Percentiles rank a stretch among this genome's conserved stretches.
Conservation (phyloP, 2,888 invertebrate genomes). For the Xanthia icteritia region DNA sequence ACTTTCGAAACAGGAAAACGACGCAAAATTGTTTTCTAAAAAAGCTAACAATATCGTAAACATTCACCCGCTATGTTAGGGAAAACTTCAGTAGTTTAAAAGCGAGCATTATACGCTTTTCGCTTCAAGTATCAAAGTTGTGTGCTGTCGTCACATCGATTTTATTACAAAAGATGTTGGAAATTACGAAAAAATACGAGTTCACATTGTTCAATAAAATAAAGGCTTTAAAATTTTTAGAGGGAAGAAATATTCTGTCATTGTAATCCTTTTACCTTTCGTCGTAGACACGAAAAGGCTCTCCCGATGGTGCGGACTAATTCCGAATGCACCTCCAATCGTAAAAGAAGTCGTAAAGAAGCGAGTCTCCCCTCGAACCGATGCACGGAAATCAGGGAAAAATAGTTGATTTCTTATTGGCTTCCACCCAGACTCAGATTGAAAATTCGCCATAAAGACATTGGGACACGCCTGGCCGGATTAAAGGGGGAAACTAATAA, state of each 20-base stretch:
- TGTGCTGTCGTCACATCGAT: conserved; percentile 61
- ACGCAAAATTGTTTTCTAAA: conserved; percentile 70
- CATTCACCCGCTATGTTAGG: conserved; percentile 73
- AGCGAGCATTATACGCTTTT: conserved; percentile 74
- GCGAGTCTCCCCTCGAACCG: conserved; percentile 86
- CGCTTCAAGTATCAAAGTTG: conserved; percentile 72
- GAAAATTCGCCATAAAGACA: conserved; percentile 91
- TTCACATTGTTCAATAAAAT: conserved; percentile 43
- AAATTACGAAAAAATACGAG: conserved; percentile 28
- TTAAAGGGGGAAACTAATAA: conserved; percentile 90
- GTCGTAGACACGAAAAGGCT: conserved; percentile 89
- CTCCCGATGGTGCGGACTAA: conserved; percentile 86
- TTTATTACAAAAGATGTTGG: conserved; percentile 31
- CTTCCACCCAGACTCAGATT: conserved; percentile 89
- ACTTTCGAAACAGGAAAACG: conserved; percentile 60
- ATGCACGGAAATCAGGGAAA: conserved; percentile 89
- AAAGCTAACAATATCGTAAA: conserved; percentile 74
- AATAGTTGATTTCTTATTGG: conserved; percentile 91
- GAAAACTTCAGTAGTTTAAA: conserved; percentile 77
- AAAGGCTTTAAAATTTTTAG: conserved; percentile 49
- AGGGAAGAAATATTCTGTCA: conserved; percentile 77
- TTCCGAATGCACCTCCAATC: conserved; percentile 90
- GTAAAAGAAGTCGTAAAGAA: conserved; percentile 91
- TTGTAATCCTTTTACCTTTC: conserved; percentile 89
- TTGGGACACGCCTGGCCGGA: conserved; percentile 89